Evolutionary conservation across 2,888 invertebrate species (phyloP), one percentile per base, ranked within the genome.

Genomic region (Synanthedon myopaeformis): DNA sequence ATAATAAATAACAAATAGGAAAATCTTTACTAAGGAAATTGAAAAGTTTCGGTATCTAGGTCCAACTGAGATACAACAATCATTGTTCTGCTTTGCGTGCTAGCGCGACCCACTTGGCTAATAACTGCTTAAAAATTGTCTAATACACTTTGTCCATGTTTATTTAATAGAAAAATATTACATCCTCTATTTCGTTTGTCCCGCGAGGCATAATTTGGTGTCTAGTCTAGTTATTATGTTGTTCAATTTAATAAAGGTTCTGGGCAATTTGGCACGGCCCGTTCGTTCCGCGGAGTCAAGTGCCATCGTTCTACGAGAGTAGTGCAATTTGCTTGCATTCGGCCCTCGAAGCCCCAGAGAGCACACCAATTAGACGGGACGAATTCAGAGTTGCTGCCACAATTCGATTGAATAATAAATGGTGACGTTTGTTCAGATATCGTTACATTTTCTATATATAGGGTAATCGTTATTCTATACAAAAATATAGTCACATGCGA

Each of bases 361-460:
- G 79, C 71, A 65, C 72, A 72, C 82, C 83, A 83, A 84, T 83
- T 84, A 84, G 75, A 69, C 64, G 74, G 72, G 74, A 76, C 74
- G 74, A 45, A 79, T 76, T 76, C 70, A 69, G 69, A 76, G 81
- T 82, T 78, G 76, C 74, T 75, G 78, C 53, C 45, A 13, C 45
- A 45, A 45, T 55, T 68, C 64, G 71, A 72, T 67, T 70, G 70
- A 64, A 69, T 75, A 76, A 75, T 70, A 71, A 70, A 69, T 58
- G 61, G 59, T 60, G 63, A 58, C 66, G 62, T 62, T 66, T 69
- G 64, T 65, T 66, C 62, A 61, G 58, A 64, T 63, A 8, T 1
- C 28, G 28, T 28, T 28, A 28, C 28, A 28, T 35, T 8, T 3
- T 23, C 23, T 23, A 4, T 23, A 5, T 35, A 35, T 35, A 8